A percentile compares a stretch with the other conserved stretches of the same genome.
Conservation (phyloP, 2,113 vertebrate genomes). For the Anguilla japonica region DNA sequence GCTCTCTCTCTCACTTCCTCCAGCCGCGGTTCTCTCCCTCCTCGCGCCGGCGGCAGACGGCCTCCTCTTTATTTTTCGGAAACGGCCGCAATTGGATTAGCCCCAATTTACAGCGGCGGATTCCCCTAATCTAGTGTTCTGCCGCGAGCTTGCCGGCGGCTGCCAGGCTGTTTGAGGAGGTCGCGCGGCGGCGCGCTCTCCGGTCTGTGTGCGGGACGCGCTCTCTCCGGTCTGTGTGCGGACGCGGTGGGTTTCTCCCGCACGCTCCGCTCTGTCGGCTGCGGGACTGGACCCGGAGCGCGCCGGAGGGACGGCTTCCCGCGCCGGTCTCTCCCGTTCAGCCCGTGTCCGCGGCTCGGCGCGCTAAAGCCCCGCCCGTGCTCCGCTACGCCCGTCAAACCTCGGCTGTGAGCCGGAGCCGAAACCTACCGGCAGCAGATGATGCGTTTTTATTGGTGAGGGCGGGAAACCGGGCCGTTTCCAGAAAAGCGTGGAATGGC, state of each 20-base stretch:
- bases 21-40: too few relatives aligned
- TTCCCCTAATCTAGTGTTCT: constrained; percentile 40
- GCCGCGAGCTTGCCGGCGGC: not conserved
- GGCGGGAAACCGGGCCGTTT: not conserved
- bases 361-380: too few relatives aligned
- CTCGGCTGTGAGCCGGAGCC: too few relatives aligned
- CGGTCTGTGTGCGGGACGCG: too few relatives aligned
- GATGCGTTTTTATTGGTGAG: not conserved
- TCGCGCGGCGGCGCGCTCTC: too few relatives aligned
- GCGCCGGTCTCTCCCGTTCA: not conserved
- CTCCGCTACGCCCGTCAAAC: too few relatives aligned
- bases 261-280: too few relatives aligned
- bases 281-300: not conserved
- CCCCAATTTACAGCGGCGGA: constrained; percentile 35
- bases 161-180: not conserved
- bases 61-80: not conserved
- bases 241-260: too few relatives aligned
- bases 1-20: too few relatives aligned
- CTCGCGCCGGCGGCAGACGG: too few relatives aligned
- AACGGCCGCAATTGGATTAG: constrained; percentile 40
- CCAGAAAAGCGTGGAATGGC: not conserved
- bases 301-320: not conserved
- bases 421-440: too few relatives aligned
- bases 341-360: not conserved
- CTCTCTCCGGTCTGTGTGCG: too few relatives aligned